phyloP scores from a whole-genome alignment of 1,140 invertebrate species.

The Campoletis sonorensis region DNA sequence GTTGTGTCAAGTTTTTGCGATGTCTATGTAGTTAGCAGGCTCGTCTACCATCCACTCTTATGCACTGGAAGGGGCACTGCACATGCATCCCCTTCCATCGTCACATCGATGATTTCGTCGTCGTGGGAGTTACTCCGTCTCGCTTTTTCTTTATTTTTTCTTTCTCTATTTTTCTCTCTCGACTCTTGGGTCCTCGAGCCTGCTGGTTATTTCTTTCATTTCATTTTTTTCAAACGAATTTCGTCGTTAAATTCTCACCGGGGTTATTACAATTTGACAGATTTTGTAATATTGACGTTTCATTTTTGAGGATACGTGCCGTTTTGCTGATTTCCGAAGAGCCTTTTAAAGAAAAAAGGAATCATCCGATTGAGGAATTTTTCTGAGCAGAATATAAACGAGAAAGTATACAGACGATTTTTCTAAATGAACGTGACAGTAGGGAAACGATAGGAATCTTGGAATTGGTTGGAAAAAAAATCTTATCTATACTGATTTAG shows the following conservation, averaged over 20 bases:
- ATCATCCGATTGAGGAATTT: no score
- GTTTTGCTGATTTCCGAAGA: neutral
- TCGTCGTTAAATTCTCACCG: neutral
- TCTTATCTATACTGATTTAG: no score
- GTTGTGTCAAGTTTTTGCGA: neutral
- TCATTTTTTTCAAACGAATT: conserved; percentile 43
- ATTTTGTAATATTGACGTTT: neutral
- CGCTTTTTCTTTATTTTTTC: neutral
- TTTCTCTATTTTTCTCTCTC: no score
- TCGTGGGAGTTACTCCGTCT: conserved; percentile 19
- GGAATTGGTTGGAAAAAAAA: no score
- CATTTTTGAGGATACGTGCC: neutral
- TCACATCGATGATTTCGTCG: conserved; percentile 50
- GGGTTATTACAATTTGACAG: neutral
- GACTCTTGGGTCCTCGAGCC: neutral
- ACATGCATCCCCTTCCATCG: conserved; percentile 23
- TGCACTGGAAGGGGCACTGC: neutral
- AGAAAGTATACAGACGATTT: neutral
- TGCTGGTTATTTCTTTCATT: no score
- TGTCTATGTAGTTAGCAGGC: neutral
- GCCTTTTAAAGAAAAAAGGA: no score
- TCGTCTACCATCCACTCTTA: conserved; percentile 30
- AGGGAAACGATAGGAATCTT: no score
- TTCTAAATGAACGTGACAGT: neutral
- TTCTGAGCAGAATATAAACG: no score